phyloP scores from a whole-genome alignment of 2,113 vertebrate species.

The Cynocephalus volans region DNA sequence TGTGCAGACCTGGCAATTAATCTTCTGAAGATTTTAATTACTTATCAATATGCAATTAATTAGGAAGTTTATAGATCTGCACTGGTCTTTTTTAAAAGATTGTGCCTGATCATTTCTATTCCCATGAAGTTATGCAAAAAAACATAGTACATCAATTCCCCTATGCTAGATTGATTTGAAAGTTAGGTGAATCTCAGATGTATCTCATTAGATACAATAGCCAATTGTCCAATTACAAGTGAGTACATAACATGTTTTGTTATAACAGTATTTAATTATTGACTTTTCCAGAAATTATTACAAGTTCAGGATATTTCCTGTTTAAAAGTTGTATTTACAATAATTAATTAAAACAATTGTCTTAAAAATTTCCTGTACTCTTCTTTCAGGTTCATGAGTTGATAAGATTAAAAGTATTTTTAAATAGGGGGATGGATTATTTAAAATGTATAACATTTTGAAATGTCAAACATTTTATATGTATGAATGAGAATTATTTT shows the following conservation, averaged over 20 bases:
- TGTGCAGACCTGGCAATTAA: not conserved
- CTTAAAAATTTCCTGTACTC: not conserved
- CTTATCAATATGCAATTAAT: slow-evolving; percentile 17
- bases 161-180: not conserved
- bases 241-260: not conserved
- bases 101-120: not conserved
- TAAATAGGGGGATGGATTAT: not conserved
- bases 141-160: not conserved
- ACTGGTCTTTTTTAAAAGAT: not conserved
- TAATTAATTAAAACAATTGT: not conserved
- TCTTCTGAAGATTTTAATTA: not conserved
- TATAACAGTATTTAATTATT: not conserved
- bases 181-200: not conserved
- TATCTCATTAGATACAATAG: not conserved
- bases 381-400: not conserved
- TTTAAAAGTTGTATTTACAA: not conserved
- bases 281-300: not conserved
- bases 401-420: not conserved
- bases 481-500: not conserved
- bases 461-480: not conserved
- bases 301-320: not conserved
- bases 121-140: not conserved
- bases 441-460: not conserved
- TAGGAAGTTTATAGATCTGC: not conserved
- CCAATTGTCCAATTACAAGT: not conserved